Evolutionary conservation across 2,797 vertebrate species (phyloP).

Genomic region (Spheniscus humboldti): DNA sequence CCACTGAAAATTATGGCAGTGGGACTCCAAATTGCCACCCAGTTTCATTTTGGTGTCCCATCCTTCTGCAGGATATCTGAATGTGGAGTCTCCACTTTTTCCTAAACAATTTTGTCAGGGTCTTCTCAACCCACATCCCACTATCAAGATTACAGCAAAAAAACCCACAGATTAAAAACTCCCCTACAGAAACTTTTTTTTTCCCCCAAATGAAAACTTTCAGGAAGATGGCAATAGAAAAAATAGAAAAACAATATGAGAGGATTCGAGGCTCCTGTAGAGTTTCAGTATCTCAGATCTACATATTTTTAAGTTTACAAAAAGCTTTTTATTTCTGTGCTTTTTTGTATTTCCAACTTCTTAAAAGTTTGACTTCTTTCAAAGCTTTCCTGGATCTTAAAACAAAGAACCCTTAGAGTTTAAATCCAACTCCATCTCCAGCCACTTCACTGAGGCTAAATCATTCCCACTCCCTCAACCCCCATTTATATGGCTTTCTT

Average conservation of each 20-base stretch:
- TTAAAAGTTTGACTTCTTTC: background rate
- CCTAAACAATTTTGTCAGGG: background rate
- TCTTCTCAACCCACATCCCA: background rate
- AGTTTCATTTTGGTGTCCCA: background rate
- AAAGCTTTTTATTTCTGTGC: background rate
- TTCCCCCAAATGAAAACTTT: background rate
- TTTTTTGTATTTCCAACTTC: background rate
- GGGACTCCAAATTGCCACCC: background rate
- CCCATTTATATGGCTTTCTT: background rate
- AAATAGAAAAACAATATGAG: background rate
- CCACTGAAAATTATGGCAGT: background rate
- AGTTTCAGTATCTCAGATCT: background rate
- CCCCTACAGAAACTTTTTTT: background rate
- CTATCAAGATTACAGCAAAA: background rate
- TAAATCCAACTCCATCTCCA: background rate
- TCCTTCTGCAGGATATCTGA: background rate
- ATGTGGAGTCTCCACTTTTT: background rate
- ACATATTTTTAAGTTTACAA: background rate
- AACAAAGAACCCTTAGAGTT: background rate
- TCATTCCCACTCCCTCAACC: accelerated
- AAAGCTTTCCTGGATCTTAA: background rate
- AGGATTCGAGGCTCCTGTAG: background rate
- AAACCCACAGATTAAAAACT: background rate
- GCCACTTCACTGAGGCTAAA: background rate
- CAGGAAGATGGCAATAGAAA: background rate